Evolutionary conservation across 2,113 vertebrate species (phyloP).

Genomic region (Channa argus): DNA sequence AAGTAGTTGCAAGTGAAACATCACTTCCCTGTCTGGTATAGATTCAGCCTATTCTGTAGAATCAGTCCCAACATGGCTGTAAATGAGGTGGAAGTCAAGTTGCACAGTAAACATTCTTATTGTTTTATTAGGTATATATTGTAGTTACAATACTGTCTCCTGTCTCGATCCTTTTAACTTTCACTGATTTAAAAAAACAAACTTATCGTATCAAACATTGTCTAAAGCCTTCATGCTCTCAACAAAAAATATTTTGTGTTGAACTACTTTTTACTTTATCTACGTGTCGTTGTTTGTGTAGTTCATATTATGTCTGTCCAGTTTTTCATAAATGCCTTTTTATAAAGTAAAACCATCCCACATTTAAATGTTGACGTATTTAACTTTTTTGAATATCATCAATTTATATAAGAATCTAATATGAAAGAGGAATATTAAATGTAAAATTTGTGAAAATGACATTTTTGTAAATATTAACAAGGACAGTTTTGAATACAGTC

Average conservation of each 20-base stretch:
- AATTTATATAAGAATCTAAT: neutral
- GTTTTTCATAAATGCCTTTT: neutral
- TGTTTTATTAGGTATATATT: neutral
- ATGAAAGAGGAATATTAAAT: too few relatives aligned
- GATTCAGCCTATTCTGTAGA: neutral
- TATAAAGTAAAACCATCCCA: neutral
- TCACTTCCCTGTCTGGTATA: conserved; percentile 16
- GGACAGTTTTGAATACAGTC: too few relatives aligned
- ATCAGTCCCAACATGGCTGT: neutral
- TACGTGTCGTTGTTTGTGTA: neutral
- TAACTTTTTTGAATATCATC: neutral
- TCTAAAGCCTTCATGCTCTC: too few relatives aligned
- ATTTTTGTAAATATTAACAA: too few relatives aligned
- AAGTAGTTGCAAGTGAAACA: conserved; percentile 29
- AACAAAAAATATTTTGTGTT: too few relatives aligned
- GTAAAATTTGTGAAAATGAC: too few relatives aligned
- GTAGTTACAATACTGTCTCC: neutral
- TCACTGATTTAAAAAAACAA: neutral
- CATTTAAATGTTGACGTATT: neutral
- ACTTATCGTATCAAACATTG: too few relatives aligned
- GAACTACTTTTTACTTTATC: too few relatives aligned
- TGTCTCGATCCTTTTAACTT: neutral
- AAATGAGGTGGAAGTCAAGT: conserved; percentile 7
- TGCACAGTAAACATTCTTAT: neutral
- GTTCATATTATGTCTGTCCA: neutral